Percentiles rank a stretch among this genome's conserved stretches.
phyloP scores from a whole-genome alignment of 2,113 vertebrate species.

The Mirza zaza region DNA sequence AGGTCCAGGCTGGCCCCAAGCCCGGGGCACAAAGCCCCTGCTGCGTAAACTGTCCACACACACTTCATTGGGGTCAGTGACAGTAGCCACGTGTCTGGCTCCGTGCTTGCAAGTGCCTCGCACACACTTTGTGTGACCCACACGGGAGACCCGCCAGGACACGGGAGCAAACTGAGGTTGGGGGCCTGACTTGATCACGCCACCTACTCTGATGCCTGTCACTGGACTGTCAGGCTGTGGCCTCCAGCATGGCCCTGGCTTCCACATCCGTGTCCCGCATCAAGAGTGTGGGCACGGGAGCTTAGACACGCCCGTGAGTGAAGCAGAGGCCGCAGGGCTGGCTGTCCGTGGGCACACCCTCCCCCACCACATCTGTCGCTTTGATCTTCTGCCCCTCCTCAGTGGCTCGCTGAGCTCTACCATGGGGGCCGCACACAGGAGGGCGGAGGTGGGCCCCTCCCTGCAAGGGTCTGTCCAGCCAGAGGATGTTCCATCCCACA shows the following conservation, averaged over 20 bases:
- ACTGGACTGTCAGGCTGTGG: not conserved
- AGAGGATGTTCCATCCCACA: conserved; percentile 60
- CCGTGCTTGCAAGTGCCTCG: not conserved
- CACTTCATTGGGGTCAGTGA: not conserved
- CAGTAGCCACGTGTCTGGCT: rapidly evolving
- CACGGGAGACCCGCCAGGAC: rapidly evolving
- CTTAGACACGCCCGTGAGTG: rapidly evolving
- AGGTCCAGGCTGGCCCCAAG: rapidly evolving
- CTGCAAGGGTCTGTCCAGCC: not conserved
- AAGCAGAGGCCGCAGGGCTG: not conserved
- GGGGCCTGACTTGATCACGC: rapidly evolving
- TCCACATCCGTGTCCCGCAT: not conserved
- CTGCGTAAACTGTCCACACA: not conserved
- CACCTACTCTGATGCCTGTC: not conserved
- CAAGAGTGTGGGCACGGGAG: not conserved
- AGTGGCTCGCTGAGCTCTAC: not conserved
- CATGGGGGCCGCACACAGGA: rapidly evolving
- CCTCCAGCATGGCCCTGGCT: not conserved
- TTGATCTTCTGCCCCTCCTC: not conserved
- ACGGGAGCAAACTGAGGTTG: not conserved
- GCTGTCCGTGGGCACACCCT: rapidly evolving
- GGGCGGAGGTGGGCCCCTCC: not conserved
- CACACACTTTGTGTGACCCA: rapidly evolving
- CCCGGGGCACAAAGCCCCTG: rapidly evolving
- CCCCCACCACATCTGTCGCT: rapidly evolving